Percentiles rank a stretch among this genome's conserved stretches.
Evolutionary conservation across 2,888 invertebrate species (phyloP).

Genomic region (Leucoptera coffeella): DNA sequence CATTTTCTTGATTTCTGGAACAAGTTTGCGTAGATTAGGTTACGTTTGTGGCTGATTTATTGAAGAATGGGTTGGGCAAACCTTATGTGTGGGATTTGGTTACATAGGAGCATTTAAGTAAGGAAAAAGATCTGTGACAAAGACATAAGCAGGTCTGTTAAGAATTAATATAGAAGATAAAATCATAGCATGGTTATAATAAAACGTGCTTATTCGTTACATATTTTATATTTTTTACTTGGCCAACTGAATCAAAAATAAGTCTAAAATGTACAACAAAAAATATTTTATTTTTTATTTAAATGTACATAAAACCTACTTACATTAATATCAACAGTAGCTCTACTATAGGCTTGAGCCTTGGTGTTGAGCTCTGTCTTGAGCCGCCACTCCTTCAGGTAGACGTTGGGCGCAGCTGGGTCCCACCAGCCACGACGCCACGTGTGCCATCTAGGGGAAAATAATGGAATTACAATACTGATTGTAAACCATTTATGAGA

Average conservation of each 20-base stretch:
- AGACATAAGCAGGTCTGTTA: too few relatives aligned
- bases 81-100: background rate
- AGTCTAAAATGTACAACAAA: background rate
- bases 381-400: slow-evolving; percentile 38
- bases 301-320: slow-evolving; percentile 7
- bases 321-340: slow-evolving; percentile 26
- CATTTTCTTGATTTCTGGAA: slow-evolving; percentile 37
- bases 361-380: slow-evolving; percentile 35
- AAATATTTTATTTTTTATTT: background rate
- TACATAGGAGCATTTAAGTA: background rate
- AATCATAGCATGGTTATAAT: background rate
- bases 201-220: background rate
- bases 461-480: background rate
- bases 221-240: too few relatives aligned
- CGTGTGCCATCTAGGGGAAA: slow-evolving; percentile 31
- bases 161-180: too few relatives aligned
- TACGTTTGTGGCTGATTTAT: background rate
- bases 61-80: background rate
- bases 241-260: background rate
- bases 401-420: slow-evolving; percentile 37
- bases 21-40: slow-evolving; percentile 3
- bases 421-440: slow-evolving; percentile 40
- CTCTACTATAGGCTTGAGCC: slow-evolving; percentile 33
- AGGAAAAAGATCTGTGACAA: too few relatives aligned
- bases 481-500: too few relatives aligned